phyloP scores from a whole-genome alignment of 2,888 invertebrate genomes.

The Danaus chrysippus region DNA sequence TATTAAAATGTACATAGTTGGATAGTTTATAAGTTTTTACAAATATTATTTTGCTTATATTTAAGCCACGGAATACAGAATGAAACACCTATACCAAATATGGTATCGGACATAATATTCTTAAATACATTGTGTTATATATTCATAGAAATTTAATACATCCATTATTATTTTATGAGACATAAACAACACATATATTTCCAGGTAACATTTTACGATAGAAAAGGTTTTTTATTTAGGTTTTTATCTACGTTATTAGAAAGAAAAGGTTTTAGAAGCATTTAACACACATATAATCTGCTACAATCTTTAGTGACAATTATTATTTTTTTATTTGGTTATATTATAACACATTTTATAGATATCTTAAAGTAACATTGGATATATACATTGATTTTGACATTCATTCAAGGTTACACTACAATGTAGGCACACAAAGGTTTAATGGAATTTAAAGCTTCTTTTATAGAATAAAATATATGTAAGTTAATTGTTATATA shows the following conservation, averaged over 20 bases:
- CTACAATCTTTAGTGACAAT: not conserved
- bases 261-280: not conserved
- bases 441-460: slow-evolving; percentile 37
- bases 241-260: not conserved
- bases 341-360: not conserved
- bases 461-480: slow-evolving; percentile 29
- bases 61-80: too few relatives aligned
- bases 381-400: slow-evolving; percentile 16
- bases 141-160: not conserved
- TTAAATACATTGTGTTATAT: too few relatives aligned
- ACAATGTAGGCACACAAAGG: slow-evolving; percentile 35
- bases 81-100: too few relatives aligned
- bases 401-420: slow-evolving; percentile 22
- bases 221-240: not conserved
- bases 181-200: not conserved
- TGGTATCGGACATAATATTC: too few relatives aligned
- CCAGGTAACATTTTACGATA: not conserved
- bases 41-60: too few relatives aligned
- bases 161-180: not conserved
- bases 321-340: not conserved
- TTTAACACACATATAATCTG: slow-evolving; percentile 3
- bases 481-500: slow-evolving; percentile 19
- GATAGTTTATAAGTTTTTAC: too few relatives aligned
- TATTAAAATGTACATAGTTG: too few relatives aligned
- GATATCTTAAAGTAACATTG: slow-evolving; percentile 15